Percentiles rank a stretch among this genome's conserved stretches.
Evolutionary conservation across 2,113 vertebrate genomes (phyloP).

Genomic region (Arothron firmamentum): DNA sequence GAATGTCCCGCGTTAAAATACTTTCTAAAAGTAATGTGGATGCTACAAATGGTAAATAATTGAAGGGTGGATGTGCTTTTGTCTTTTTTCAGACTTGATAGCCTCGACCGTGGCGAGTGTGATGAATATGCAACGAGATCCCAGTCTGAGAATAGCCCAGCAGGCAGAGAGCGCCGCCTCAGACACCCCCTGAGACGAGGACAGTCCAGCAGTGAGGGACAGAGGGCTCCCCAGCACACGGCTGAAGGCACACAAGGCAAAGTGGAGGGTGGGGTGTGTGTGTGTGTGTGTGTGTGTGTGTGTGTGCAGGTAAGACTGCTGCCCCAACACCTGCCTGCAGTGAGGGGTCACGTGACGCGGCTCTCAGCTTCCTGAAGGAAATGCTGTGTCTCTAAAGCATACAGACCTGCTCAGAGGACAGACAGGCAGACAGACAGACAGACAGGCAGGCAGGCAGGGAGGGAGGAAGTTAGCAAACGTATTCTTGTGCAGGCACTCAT

Average conservation of each 20-base stretch:
- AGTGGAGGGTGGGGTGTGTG: too few relatives aligned
- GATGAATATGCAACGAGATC: slow-evolving; percentile 68
- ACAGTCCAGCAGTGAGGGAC: slow-evolving; percentile 59
- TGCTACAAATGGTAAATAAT: slow-evolving; percentile 40
- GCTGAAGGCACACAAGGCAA: background rate
- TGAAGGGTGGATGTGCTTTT: slow-evolving; percentile 28
- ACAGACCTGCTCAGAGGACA: background rate
- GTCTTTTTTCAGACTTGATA: slow-evolving; percentile 36
- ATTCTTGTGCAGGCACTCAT: background rate
- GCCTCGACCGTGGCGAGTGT: slow-evolving; percentile 23
- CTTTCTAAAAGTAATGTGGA: background rate
- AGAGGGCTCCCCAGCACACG: slow-evolving; percentile 57
- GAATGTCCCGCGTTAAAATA: background rate
- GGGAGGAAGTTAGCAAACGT: background rate
- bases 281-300: too few relatives aligned
- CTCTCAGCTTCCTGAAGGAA: too few relatives aligned
- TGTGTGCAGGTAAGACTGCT: too few relatives aligned
- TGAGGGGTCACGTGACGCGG: too few relatives aligned
- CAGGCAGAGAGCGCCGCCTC: slow-evolving; percentile 55
- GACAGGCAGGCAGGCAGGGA: background rate
- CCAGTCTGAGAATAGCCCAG: slow-evolving; percentile 57
- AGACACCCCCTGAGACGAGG: slow-evolving; percentile 66
- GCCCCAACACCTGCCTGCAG: too few relatives aligned
- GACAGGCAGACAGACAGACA: background rate
- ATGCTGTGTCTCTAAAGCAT: too few relatives aligned